These are phyloP conservation scores for Ameiurus melas DNA, from an alignment of 2,113 vertebrate species.

Conservation along the genomic window DNA sequence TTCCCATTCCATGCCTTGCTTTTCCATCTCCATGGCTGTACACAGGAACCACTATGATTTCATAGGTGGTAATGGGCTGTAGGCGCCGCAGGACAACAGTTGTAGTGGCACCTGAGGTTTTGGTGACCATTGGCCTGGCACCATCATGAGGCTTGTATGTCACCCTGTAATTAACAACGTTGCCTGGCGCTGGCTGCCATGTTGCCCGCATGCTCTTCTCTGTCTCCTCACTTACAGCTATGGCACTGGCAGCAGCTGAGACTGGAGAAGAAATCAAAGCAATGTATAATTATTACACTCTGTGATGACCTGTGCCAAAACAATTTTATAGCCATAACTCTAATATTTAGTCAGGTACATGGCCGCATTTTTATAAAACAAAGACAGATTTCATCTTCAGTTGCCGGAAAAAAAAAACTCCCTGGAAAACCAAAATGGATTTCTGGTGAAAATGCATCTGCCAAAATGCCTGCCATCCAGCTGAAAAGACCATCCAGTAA, in stretches of 20 bases:
- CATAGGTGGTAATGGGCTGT: constrained; percentile 85
- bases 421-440: constrained; percentile 8
- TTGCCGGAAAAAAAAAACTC: constrained; percentile 5
- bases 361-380: not conserved
- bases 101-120: constrained; percentile 78
- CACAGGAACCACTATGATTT: constrained; percentile 85
- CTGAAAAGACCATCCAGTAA: constrained; percentile 51
- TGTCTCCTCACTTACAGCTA: constrained; percentile 88
- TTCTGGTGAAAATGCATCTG: constrained; percentile 48
- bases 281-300: constrained; percentile 24
- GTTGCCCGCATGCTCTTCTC: constrained; percentile 87
- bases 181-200: constrained; percentile 90
- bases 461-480: constrained; percentile 39
- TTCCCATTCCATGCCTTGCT: constrained; percentile 88
- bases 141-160: constrained; percentile 82
- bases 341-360: not conserved
- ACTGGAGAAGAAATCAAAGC: constrained; percentile 67
- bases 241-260: constrained; percentile 76
- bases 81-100: constrained; percentile 83
- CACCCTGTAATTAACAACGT: constrained; percentile 87
- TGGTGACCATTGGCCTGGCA: constrained; percentile 84
- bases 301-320: not conserved
- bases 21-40: constrained; percentile 89
- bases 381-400: constrained; percentile 8
- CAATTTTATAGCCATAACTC: not conserved